Percentiles rank a stretch among this genome's conserved stretches.
Evolutionary conservation across 2,113 vertebrate genomes (phyloP).

Genomic region (Plestiodon gilberti): DNA sequence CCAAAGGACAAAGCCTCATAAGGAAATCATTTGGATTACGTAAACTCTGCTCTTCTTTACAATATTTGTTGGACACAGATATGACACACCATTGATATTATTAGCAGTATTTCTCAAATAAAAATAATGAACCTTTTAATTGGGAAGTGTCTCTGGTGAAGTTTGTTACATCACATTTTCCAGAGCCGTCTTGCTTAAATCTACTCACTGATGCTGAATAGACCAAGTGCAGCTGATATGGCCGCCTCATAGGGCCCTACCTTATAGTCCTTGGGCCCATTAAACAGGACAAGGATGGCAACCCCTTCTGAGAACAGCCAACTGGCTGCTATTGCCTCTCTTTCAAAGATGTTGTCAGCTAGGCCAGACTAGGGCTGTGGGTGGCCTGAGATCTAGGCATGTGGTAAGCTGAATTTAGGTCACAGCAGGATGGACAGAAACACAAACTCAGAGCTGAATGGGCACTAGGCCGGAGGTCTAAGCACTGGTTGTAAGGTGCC

Average conservation of each 20-base stretch:
- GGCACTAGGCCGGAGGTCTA: not conserved
- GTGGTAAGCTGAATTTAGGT: not conserved
- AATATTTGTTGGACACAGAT: constrained; percentile 7
- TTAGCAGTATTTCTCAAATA: not conserved
- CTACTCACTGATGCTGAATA: not conserved
- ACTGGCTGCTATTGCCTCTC: not conserved
- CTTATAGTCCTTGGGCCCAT: not conserved
- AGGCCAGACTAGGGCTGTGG: not conserved
- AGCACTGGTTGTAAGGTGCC: not conserved
- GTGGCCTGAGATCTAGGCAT: not conserved
- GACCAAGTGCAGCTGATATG: not conserved
- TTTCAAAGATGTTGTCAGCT: not conserved
- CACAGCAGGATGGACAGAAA: not conserved
- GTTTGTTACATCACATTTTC: constrained; percentile 18
- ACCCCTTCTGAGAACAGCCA: not conserved
- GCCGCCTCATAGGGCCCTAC: not conserved
- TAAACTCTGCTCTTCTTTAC: constrained; percentile 47
- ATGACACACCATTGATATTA: not conserved
- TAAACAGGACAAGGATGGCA: not conserved
- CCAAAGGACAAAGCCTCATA: constrained; percentile 47
- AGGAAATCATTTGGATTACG: constrained; percentile 34
- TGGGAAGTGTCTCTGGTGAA: constrained; percentile 16
- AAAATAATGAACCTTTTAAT: not conserved
- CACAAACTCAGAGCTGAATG: not conserved
- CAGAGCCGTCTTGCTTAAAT: not conserved